Base-by-base conservation (phyloP, 37 sponge, comb jelly and placozoan species). In the Amphimedon queenslandica region DNA sequence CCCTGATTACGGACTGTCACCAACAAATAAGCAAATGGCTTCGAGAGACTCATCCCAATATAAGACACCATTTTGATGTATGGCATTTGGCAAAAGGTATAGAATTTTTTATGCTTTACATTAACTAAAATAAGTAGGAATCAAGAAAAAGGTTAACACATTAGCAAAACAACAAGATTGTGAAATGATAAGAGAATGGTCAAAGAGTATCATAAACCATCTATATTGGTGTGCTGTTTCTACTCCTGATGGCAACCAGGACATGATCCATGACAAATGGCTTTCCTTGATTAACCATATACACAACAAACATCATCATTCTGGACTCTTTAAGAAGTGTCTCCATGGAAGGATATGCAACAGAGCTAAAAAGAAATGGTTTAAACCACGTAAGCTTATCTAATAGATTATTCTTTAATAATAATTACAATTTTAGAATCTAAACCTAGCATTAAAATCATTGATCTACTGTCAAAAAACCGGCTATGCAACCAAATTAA, bases 201-300 rank as follows among this genome's bases (percentile, higher is more conserved):
- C n/a, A 63, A 76, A 70, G 55, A 83, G 84, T 42, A 55, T n/a
- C n/a, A n/a, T n/a, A n/a, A n/a, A n/a, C n/a, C n/a, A n/a, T n/a
- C n/a, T n/a, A n/a, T n/a, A 83, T 31, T 83, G 84, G 84, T 56
- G 76, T 42, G 30, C 57, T 3, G 73, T 27, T 31, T 84, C 85
- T 13, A 77, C 79, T 23, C 43, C 64, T 2, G 16, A 23, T 40
- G 71, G 71, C 6, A 65, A 77, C 40, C 67, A 38, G 0, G 72
- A 77, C 18, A 24, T 70, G 13, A 63, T 84, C 16, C 25, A 55
- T 36, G 74, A 73, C 36, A 84, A 84, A 40, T 78, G 85, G 79
- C 10, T 71, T 34, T 84, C 79, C 28, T 10, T 84, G 41, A n/a
- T n/a, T n/a, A n/a, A n/a, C n/a, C n/a, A n/a, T n/a, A n/a, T n/a